Percentiles rank a stretch among this genome's conserved stretches.
Evolutionary conservation across 2,113 vertebrate genomes (phyloP).

Genomic region (Stercorarius parasiticus): DNA sequence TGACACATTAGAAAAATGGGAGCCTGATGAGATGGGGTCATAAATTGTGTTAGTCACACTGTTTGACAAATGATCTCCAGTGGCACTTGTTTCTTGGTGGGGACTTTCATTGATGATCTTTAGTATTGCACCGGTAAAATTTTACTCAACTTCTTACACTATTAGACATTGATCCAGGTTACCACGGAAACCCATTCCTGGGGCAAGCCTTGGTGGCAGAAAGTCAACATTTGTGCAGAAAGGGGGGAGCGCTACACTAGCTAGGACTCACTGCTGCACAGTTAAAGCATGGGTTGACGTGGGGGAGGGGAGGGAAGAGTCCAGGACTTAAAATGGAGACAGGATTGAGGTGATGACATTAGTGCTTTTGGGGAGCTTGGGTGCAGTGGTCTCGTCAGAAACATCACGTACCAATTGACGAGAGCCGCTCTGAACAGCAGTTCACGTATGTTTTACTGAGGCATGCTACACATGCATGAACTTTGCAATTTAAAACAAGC

Average conservation of each 20-base stretch:
- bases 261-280: background rate
- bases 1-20: slow-evolving; percentile 64
- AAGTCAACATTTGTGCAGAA: background rate
- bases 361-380: background rate
- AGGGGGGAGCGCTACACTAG: accelerated
- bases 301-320: background rate
- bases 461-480: background rate
- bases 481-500: slow-evolving; percentile 5
- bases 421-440: background rate
- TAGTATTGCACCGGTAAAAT: background rate
- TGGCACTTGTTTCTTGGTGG: background rate
- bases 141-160: background rate
- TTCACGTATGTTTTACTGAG: background rate
- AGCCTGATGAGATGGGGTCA: slow-evolving; percentile 48
- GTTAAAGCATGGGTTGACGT: background rate
- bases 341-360: background rate
- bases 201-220: background rate
- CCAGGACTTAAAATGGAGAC: background rate
- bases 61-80: slow-evolving; percentile 24
- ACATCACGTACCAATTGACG: accelerated
- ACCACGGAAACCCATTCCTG: background rate
- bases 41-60: slow-evolving; percentile 58
- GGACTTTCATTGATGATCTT: background rate
- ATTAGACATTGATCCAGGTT: accelerated
- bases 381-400: background rate